Percentiles rank a stretch among this genome's conserved stretches.
Evolutionary conservation across 2,888 invertebrate species (phyloP).

Genomic region (Parthenolecanium corni): DNA sequence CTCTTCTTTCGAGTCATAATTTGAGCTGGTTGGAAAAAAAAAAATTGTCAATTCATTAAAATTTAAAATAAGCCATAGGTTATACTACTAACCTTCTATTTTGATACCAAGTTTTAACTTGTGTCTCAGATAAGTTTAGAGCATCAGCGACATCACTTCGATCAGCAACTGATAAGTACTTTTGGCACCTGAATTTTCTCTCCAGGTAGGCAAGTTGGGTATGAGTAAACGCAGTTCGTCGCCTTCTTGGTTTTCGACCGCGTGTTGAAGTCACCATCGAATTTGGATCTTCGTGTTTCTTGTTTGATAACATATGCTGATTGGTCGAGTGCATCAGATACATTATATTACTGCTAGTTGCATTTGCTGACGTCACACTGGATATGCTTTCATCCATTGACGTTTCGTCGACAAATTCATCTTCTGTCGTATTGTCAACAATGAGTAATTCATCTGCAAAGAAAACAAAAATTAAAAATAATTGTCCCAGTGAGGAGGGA

Average conservation of each 20-base stretch:
- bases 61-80: too few species aligned
- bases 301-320: conserved; percentile 9
- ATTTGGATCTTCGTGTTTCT: conserved; percentile 40
- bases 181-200: conserved; percentile 83
- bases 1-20: too few species aligned
- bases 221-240: conserved; percentile 86
- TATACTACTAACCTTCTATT: conserved; percentile 36
- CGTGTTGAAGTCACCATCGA: conserved; percentile 43
- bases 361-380: neutral
- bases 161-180: conserved; percentile 86
- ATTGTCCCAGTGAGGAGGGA: too few species aligned
- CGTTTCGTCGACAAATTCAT: conserved; percentile 9
- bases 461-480: too few species aligned
- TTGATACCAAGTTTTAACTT: conserved; percentile 73
- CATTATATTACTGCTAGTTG: conserved; percentile 8
- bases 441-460: neutral
- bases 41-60: too few species aligned
- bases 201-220: conserved; percentile 85
- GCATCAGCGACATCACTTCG: conserved; percentile 85
- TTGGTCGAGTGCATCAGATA: conserved; percentile 14
- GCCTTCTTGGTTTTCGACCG: conserved; percentile 66
- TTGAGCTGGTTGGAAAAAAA: too few species aligned
- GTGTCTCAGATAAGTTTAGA: conserved; percentile 79
- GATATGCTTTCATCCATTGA: conserved; percentile 9
- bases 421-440: conserved; percentile 8